Conservation (phyloP, 2,797 vertebrate genomes). For the Apodemus agrarius region DNA sequence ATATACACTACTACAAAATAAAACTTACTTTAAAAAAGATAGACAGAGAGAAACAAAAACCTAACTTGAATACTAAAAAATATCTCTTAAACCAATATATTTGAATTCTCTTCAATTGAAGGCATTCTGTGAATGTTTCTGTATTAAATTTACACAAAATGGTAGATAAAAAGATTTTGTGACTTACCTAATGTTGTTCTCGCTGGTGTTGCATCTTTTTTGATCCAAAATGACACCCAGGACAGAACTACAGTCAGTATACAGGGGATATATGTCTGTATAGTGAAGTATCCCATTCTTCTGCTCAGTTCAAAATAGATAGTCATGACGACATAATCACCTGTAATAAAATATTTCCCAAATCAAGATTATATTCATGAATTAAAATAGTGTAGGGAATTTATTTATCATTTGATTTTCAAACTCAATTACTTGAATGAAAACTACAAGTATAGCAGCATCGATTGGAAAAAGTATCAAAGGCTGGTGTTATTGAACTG, state of each 20-base stretch:
- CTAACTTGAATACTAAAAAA: not conserved
- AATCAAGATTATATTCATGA: not conserved
- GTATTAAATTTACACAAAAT: not conserved
- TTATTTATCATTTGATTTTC: not conserved
- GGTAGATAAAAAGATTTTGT: not conserved
- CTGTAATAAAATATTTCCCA: constrained; percentile 84
- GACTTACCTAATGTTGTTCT: constrained; percentile 95
- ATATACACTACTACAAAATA: constrained; percentile 47
- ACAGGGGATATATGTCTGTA: constrained; percentile 98
- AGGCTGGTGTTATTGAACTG: not conserved
- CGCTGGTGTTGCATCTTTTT: constrained; percentile 97
- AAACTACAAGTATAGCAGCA: not conserved
- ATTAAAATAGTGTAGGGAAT: not conserved
- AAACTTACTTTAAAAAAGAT: constrained; percentile 47
- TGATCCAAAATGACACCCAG: constrained; percentile 99
- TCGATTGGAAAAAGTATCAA: not conserved
- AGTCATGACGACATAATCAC: constrained; percentile 98
- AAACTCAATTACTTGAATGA: not conserved
- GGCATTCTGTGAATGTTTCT: not conserved
- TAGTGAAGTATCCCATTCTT: constrained; percentile 99
- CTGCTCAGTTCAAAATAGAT: constrained; percentile 97
- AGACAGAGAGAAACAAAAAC: not conserved
- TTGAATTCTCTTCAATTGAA: not conserved
- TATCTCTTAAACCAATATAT: not conserved
- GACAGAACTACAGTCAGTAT: constrained; percentile 97